Conservation (phyloP, 2,113 vertebrate species). For the Tetrao urogallus region DNA sequence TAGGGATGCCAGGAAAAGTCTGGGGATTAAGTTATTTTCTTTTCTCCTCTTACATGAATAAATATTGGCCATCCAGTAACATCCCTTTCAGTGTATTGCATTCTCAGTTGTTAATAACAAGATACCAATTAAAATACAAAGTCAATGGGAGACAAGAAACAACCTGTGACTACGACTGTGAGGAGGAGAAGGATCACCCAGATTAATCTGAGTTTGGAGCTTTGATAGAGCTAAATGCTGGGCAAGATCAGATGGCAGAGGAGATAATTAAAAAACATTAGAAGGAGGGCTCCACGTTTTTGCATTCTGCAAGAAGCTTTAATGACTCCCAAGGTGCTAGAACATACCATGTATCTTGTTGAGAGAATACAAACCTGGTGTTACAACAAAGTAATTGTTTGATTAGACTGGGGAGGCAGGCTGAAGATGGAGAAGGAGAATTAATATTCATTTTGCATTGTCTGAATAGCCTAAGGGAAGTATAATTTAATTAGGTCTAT, state of each 20-base stretch:
- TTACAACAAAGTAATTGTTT: conserved; percentile 57
- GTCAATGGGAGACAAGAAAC: conserved; percentile 1
- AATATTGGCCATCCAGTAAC: conserved; percentile 33
- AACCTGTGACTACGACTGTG: background rate
- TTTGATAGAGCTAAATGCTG: background rate
- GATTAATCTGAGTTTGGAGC: background rate
- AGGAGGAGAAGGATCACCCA: background rate
- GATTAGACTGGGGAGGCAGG: background rate
- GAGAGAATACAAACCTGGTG: conserved; percentile 30
- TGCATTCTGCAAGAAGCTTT: conserved; percentile 57
- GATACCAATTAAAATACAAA: conserved; percentile 41
- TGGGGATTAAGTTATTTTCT: conserved; percentile 11
- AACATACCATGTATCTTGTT: conserved; percentile 17
- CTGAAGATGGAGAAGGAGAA: background rate
- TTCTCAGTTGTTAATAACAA: conserved; percentile 24
- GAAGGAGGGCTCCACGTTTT: conserved; percentile 41
- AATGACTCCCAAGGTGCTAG: conserved; percentile 56
- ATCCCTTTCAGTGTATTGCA: background rate
- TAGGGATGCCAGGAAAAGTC: background rate
- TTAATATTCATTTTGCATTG: conserved; percentile 44
- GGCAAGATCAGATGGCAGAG: background rate
- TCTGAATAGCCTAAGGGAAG: conserved; percentile 10
- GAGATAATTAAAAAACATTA: conserved; percentile 60
- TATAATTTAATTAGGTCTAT: conserved; percentile 39
- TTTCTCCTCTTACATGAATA: background rate